Percentiles rank a stretch among this genome's conserved stretches.
Conservation (phyloP, 2,888 invertebrate species). For the Laothoe populi region DNA sequence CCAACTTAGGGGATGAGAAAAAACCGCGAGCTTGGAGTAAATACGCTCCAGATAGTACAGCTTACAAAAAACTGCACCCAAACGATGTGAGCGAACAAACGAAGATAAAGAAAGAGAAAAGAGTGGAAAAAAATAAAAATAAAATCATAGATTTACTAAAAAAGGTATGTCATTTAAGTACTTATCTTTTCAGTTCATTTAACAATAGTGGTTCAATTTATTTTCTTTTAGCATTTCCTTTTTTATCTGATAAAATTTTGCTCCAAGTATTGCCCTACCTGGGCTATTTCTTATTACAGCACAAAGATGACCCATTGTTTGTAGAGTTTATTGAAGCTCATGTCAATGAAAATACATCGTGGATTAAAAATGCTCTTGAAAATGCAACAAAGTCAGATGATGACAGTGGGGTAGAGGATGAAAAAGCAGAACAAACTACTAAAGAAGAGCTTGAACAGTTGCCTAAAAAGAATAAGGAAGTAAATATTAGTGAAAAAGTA, state of each 20-base stretch:
- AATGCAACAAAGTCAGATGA: slow-evolving; percentile 65
- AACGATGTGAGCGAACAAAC: slow-evolving; percentile 60
- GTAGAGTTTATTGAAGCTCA: slow-evolving; percentile 95
- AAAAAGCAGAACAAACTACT: slow-evolving; percentile 38
- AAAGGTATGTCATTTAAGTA: too few species aligned
- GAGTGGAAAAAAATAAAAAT: slow-evolving; percentile 70
- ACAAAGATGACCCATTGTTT: slow-evolving; percentile 95
- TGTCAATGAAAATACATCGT: slow-evolving; percentile 76
- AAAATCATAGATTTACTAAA: slow-evolving; percentile 88
- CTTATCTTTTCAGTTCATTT: too few species aligned
- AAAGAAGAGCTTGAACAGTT: slow-evolving; percentile 35
- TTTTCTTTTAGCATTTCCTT: too few species aligned
- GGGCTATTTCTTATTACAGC: slow-evolving; percentile 84
- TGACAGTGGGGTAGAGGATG: slow-evolving; percentile 65
- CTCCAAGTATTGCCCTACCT: too few species aligned
- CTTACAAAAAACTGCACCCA: slow-evolving; percentile 83
- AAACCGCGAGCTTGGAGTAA: slow-evolving; percentile 98
- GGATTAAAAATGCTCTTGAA: slow-evolving; percentile 70
- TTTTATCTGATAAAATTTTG: too few species aligned
- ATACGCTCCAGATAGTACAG: slow-evolving; percentile 91
- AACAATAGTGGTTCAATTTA: too few species aligned
- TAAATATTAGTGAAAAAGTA: slow-evolving; percentile 82
- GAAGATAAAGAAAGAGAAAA: slow-evolving; percentile 62
- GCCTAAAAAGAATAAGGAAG: slow-evolving; percentile 39
- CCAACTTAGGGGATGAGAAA: slow-evolving; percentile 86